These are phyloP conservation scores for Sebastes reedi DNA, from an alignment of 2,797 vertebrate species.

Conservation along the genomic window DNA sequence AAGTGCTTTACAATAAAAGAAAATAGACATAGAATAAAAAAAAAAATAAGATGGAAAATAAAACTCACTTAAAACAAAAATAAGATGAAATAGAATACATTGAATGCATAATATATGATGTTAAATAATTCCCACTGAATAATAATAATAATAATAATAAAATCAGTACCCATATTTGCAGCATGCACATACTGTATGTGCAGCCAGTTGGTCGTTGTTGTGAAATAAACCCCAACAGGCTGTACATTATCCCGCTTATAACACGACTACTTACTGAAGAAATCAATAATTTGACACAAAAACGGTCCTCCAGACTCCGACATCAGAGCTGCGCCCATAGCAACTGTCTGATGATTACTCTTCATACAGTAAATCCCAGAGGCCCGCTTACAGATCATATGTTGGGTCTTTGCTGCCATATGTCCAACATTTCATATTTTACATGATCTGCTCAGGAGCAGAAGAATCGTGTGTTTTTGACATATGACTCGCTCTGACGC, in stretches of 20 bases:
- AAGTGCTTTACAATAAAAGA: neutral
- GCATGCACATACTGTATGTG: too few relatives aligned
- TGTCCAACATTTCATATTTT: neutral
- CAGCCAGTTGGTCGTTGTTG: too few relatives aligned
- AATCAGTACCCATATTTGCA: neutral
- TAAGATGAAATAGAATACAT: neutral
- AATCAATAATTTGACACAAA: too few relatives aligned
- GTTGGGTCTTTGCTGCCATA: constrained; percentile 25
- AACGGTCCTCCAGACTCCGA: too few relatives aligned
- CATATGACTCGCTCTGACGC: constrained; percentile 42
- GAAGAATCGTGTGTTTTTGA: neutral
- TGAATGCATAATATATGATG: neutral
- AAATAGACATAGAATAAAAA: neutral
- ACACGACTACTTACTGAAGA: too few relatives aligned
- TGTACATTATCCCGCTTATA: too few relatives aligned
- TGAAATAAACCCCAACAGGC: too few relatives aligned
- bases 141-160: neutral
- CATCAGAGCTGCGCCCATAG: too few relatives aligned
- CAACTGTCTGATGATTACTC: neutral
- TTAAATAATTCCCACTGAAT: neutral
- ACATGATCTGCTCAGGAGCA: too few relatives aligned
- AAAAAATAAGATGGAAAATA: neutral
- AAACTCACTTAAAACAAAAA: neutral
- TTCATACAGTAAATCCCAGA: constrained; percentile 32
- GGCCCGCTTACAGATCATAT: neutral